Conservation (phyloP, 2,797 vertebrate species). For the Micrastur ruficollis region DNA sequence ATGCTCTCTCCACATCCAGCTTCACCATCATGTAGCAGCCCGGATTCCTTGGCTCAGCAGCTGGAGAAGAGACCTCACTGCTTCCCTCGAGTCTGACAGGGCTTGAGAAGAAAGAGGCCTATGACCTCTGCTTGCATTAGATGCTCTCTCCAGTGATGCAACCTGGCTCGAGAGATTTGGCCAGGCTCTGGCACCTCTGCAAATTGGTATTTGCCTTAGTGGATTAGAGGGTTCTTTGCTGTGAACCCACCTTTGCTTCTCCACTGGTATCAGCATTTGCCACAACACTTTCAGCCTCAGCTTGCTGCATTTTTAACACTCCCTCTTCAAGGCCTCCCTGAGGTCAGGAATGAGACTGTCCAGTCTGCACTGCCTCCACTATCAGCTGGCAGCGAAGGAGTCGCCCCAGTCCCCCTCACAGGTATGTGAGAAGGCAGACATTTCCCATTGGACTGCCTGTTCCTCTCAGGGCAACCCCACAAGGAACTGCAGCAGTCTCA, state of each 20-base stretch:
- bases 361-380: not conserved
- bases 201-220: not conserved
- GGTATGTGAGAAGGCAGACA: not conserved
- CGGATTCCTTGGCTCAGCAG: not conserved
- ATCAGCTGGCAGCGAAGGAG: not conserved
- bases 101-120: not conserved
- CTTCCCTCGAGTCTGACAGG: not conserved
- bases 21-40: not conserved
- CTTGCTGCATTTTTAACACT: not conserved
- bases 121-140: not conserved
- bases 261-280: not conserved
- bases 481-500: not conserved
- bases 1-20: not conserved
- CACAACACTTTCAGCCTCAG: not conserved
- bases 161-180: not conserved
- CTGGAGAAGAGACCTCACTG: not conserved
- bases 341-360: not conserved
- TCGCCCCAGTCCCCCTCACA: fast-evolving
- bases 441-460: not conserved
- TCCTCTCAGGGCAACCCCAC: not conserved
- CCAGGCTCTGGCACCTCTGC: not conserved
- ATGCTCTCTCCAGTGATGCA: not conserved
- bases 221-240: not conserved
- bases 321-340: not conserved
- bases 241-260: not conserved